Evolutionary conservation across 2,113 vertebrate genomes (phyloP).

Genomic region (Steatornis caripensis): DNA sequence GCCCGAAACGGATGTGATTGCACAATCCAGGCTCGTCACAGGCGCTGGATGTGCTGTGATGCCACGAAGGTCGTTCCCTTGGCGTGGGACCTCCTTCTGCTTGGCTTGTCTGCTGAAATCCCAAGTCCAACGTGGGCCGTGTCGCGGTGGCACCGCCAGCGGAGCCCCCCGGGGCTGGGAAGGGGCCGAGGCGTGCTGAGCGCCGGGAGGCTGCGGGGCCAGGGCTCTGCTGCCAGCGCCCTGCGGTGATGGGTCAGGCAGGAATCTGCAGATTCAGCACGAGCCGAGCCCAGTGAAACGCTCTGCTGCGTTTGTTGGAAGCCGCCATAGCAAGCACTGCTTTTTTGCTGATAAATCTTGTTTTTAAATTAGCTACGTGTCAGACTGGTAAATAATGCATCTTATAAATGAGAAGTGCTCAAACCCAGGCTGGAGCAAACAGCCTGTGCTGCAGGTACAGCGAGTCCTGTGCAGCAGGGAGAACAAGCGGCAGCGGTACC

Average conservation of each 20-base stretch:
- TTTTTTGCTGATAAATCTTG: slow-evolving; percentile 40
- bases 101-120: background rate
- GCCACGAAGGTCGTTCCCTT: fast-evolving
- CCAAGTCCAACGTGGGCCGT: fast-evolving
- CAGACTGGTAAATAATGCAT: slow-evolving; percentile 45
- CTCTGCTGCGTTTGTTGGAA: background rate
- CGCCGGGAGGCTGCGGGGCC: background rate
- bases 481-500: background rate
- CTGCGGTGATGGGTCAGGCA: background rate
- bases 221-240: background rate
- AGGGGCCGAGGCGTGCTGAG: background rate
- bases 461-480: background rate
- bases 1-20: background rate
- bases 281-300: background rate
- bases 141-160: fast-evolving
- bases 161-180: background rate
- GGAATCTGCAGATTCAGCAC: background rate
- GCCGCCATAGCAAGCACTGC: background rate
- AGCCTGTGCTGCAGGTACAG: background rate
- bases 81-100: background rate
- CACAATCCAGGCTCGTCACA: background rate
- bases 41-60: background rate
- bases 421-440: background rate
- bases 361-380: slow-evolving; percentile 20
- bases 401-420: background rate